Conservation (phyloP, 1,140 invertebrate genomes). For the Idris sp. region DNA sequence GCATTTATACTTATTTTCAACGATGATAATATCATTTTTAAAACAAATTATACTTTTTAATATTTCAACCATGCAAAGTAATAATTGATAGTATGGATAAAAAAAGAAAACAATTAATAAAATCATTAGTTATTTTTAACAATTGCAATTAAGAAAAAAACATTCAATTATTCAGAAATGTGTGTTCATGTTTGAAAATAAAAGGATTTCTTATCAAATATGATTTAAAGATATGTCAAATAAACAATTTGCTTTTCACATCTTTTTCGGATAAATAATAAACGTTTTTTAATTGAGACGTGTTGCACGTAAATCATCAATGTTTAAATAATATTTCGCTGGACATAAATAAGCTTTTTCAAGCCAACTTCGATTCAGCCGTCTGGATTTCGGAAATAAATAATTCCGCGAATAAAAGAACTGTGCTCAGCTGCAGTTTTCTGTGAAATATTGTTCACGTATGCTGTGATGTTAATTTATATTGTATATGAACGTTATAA, state of each 20-base stretch:
- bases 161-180: too few relatives aligned
- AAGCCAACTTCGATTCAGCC: constrained; percentile 29
- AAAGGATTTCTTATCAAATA: background rate
- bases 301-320: background rate
- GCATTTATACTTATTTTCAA: constrained; percentile 42
- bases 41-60: too few relatives aligned
- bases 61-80: too few relatives aligned
- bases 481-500: constrained; percentile 41
- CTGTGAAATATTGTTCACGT: constrained; percentile 49
- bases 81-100: too few relatives aligned
- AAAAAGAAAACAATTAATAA: too few relatives aligned
- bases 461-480: constrained; percentile 48
- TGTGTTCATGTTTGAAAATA: too few relatives aligned
- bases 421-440: constrained; percentile 43
- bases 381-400: constrained; percentile 42
- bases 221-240: too few relatives aligned
- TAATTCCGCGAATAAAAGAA: constrained; percentile 38
- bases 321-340: constrained; percentile 30
- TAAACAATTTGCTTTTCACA: background rate
- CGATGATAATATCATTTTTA: background rate
- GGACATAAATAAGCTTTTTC: constrained; percentile 34
- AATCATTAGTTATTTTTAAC: too few relatives aligned
- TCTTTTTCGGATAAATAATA: background rate
- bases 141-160: too few relatives aligned
- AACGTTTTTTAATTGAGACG: constrained; percentile 14